Conservation (phyloP, 2,797 vertebrate genomes). For the Buphagus erythrorhynchus region DNA sequence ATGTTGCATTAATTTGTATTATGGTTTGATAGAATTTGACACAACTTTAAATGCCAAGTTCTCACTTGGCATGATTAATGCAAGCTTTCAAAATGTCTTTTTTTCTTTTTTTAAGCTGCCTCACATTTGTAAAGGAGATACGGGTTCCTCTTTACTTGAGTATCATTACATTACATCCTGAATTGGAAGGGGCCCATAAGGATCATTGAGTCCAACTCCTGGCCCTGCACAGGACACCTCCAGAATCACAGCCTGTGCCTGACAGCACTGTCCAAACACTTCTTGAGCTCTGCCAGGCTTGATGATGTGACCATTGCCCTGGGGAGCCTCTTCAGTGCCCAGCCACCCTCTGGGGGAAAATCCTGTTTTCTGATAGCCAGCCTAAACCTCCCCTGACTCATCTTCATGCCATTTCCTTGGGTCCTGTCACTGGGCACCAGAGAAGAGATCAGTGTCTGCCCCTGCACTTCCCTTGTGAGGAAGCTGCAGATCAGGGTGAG, state of each 20-base stretch:
- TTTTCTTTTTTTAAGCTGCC: not conserved
- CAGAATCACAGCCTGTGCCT: not conserved
- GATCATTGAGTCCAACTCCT: not conserved
- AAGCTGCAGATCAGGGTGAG: not conserved
- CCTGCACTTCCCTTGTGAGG: not conserved
- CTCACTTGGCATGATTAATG: not conserved
- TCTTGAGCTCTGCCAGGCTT: not conserved
- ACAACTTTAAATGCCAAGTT: not conserved
- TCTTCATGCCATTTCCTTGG: not conserved
- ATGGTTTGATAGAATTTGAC: not conserved
- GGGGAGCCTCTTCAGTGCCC: not conserved
- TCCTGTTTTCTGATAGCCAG: not conserved
- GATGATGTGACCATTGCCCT: not conserved
- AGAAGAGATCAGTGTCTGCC: not conserved
- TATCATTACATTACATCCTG: not conserved
- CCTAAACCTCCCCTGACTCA: not conserved
- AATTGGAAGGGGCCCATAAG: not conserved
- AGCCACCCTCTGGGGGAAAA: rapidly evolving
- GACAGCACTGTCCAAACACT: not conserved
- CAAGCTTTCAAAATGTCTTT: not conserved
- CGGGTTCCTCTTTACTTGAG: not conserved
- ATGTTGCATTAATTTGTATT: not conserved
- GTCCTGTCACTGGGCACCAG: not conserved
- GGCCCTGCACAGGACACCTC: not conserved
- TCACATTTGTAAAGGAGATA: not conserved